Evolutionary conservation across 2,797 vertebrate genomes (phyloP).

Genomic region (Syngnathus rostellatus): DNA sequence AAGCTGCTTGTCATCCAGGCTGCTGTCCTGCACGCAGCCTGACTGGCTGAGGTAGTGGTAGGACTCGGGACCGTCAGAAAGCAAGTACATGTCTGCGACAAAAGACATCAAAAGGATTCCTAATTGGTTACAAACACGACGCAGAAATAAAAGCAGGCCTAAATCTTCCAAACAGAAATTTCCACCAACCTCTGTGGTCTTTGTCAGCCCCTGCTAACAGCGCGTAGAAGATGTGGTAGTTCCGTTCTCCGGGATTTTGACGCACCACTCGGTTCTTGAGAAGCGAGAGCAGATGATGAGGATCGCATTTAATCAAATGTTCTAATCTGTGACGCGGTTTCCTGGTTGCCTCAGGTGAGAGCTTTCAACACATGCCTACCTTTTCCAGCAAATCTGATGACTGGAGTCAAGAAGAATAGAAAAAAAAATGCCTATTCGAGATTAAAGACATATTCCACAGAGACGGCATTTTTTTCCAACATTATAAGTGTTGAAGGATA

Average conservation of each 20-base stretch:
- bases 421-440: neutral
- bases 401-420: constrained; percentile 46
- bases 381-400: constrained; percentile 64
- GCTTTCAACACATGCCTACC: constrained; percentile 32
- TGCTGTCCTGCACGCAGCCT: constrained; percentile 75
- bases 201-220: constrained; percentile 74
- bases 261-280: constrained; percentile 84
- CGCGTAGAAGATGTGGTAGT: constrained; percentile 89
- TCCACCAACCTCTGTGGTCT: constrained; percentile 72
- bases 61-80: constrained; percentile 71
- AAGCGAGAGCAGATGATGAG: constrained; percentile 17
- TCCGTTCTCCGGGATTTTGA: constrained; percentile 85
- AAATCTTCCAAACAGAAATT: neutral
- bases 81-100: constrained; percentile 66
- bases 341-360: neutral
- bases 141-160: neutral
- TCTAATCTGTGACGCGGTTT: neutral
- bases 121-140: neutral
- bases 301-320: neutral
- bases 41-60: constrained; percentile 83
- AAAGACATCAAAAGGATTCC: neutral
- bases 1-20: constrained; percentile 76
- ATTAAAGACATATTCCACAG: no score
- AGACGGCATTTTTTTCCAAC: neutral
- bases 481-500: constrained; percentile 66